Conservation (phyloP, 2,888 invertebrate genomes). For the Apoda limacodes region DNA sequence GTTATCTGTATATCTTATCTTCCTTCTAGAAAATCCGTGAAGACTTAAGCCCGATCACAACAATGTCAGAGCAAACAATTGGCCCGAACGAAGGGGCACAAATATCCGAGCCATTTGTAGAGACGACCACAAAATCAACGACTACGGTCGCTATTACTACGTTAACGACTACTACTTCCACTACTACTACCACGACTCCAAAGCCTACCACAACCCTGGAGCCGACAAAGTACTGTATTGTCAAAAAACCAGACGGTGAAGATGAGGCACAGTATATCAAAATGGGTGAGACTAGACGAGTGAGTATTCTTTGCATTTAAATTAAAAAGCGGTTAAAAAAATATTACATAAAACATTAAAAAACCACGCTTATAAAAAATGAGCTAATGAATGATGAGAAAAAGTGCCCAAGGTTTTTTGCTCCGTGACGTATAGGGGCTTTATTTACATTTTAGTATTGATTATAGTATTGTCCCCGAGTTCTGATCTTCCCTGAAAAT, state of each 20-base stretch:
- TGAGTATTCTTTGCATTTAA: too few species aligned
- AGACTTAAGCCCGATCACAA: slow-evolving; percentile 47
- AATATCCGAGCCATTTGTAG: slow-evolving; percentile 50
- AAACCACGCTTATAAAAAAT: too few species aligned
- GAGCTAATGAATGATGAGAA: too few species aligned
- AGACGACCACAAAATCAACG: slow-evolving; percentile 38
- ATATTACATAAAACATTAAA: too few species aligned
- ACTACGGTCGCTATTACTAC: slow-evolving; percentile 34
- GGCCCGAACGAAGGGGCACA: slow-evolving; percentile 51
- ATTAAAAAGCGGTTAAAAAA: too few species aligned
- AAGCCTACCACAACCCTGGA: slow-evolving; percentile 70
- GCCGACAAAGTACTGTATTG: slow-evolving; percentile 79
- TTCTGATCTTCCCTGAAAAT: too few species aligned
- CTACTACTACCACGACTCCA: slow-evolving; percentile 52
- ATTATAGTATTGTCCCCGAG: too few species aligned
- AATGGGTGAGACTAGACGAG: slow-evolving; percentile 88
- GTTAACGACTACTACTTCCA: slow-evolving; percentile 39
- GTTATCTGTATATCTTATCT: too few species aligned
- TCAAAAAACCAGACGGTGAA: slow-evolving; percentile 84
- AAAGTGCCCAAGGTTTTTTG: too few species aligned
- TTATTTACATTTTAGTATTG: too few species aligned
- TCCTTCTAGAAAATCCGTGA: slow-evolving; percentile 41
- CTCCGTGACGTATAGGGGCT: too few species aligned
- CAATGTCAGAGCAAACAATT: slow-evolving; percentile 57
- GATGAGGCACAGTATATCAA: slow-evolving; percentile 81